Base-by-base conservation (phyloP, 2,888 invertebrate species). In the Eupithecia exiguata region DNA sequence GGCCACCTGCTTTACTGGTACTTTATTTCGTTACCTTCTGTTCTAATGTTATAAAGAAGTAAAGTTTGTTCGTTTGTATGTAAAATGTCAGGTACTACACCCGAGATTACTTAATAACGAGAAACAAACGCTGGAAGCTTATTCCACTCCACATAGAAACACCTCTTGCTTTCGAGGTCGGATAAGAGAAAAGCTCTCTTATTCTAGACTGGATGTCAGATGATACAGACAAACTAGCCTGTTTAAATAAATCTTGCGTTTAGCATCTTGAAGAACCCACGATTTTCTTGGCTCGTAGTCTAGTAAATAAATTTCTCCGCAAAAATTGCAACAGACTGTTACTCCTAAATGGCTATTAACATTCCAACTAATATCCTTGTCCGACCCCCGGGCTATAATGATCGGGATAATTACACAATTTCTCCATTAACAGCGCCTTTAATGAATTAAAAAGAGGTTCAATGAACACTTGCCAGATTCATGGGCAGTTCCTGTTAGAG, bases 361-460 rank as follows among this genome's bases (percentile, higher is more conserved):
- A 67, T 69, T 65, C 40, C 38, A 65, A 40, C 66, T 75, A 72
- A 75, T 72, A 68, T 63, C 68, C 70, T 61, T 65, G 38, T 30
- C 68, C 62, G 67, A 62, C 49, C 38, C 49, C 69, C 21, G 38
- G 43, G 66, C 69, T 70, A 63, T 75, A 77, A 79, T 65, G 73
- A 76, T 70, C 72, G 79, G 72, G 76, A 77, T 76, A 77, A 79
- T 77, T 79, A 78, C 75, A 70, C 69, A 76, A 74, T 74, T 79
- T 75, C 36, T 69, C 72, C 75, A 77, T 79, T 79, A 76, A 74
- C 74, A 69, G 61, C 40, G 66, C 66, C 66, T 70, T 65, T 65
- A 72, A 76, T 74, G 40, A 76, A 78, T 74, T 66, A 74, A 79
- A 70, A 73, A 68, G 71, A 70, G 65, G 67, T 70, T 61, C 74